Percentiles rank a stretch among this genome's conserved stretches.
phyloP scores from a whole-genome alignment of 2,113 vertebrate species.

The Macaca nemestrina region DNA sequence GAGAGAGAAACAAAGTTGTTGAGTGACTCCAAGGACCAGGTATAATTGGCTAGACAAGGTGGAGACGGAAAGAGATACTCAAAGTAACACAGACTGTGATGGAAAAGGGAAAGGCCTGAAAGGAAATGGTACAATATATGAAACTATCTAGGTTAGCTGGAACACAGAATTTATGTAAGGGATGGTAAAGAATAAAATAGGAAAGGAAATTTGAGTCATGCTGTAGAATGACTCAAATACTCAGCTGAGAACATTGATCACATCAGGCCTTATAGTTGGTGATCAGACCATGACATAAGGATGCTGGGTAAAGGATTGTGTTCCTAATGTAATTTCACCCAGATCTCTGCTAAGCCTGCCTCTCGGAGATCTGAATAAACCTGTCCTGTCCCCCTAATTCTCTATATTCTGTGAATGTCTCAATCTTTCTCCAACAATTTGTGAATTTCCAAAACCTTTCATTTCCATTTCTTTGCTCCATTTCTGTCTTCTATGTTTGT shows the following conservation, averaged over 20 bases:
- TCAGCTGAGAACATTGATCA: background rate
- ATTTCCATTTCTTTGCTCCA: background rate
- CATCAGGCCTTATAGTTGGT: background rate
- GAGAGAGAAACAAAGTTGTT: background rate
- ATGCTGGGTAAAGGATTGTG: background rate
- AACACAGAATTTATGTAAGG: background rate
- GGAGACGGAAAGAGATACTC: background rate
- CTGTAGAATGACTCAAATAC: background rate
- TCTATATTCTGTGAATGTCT: background rate
- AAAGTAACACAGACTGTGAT: background rate
- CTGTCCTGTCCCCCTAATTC: background rate
- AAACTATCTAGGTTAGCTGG: background rate
- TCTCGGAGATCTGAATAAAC: background rate
- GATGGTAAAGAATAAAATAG: background rate
- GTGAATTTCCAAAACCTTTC: background rate
- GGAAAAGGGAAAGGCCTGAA: background rate
- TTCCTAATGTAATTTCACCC: background rate
- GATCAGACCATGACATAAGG: background rate
- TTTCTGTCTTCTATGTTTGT: background rate
- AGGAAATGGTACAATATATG: background rate
- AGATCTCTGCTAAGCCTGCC: background rate
- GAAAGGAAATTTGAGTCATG: background rate
- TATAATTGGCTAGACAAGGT: background rate
- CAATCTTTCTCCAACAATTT: background rate
- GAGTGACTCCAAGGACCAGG: background rate